Percentiles rank a stretch among this genome's conserved stretches.
Conservation (phyloP, 2,113 vertebrate genomes). For the Daboia siamensis region DNA sequence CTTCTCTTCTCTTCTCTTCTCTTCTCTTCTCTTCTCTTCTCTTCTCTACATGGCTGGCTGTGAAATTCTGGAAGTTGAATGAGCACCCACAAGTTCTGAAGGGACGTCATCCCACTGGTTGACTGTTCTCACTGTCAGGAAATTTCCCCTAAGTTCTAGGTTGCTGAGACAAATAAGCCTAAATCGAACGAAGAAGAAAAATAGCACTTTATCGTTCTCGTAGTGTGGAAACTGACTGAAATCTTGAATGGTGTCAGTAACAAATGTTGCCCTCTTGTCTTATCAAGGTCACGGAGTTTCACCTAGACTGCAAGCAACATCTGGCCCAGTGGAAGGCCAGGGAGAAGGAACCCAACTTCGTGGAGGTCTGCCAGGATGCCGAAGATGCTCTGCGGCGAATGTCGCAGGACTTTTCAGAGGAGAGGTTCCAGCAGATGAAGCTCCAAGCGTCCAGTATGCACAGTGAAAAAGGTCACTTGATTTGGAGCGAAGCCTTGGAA, state of each 20-base stretch:
- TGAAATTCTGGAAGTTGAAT: neutral
- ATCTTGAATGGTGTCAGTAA: neutral
- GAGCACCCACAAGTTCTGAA: too few relatives aligned
- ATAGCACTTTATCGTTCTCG: neutral
- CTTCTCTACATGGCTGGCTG: neutral
- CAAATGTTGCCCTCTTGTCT: neutral
- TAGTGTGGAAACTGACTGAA: rapidly evolving
- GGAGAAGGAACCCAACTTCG: slow-evolving; percentile 50
- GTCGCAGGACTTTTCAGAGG: slow-evolving; percentile 69
- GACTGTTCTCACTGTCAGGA: neutral
- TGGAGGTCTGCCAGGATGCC: slow-evolving; percentile 60
- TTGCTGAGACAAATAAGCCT: neutral
- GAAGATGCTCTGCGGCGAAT: slow-evolving; percentile 79
- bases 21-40: too few relatives aligned
- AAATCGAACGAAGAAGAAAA: neutral
- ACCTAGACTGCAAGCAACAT: slow-evolving; percentile 75
- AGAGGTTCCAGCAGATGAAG: slow-evolving; percentile 79
- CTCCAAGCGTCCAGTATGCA: slow-evolving; percentile 68
- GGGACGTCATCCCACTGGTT: neutral
- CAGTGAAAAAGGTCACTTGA: slow-evolving; percentile 55
- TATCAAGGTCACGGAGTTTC: slow-evolving; percentile 73
- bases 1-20: too few relatives aligned
- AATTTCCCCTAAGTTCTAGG: too few relatives aligned
- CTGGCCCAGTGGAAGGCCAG: slow-evolving; percentile 57
- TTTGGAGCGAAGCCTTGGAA: slow-evolving; percentile 77